phyloP scores from a whole-genome alignment of 2,888 invertebrate species.

The Coenonympha glycerion region DNA sequence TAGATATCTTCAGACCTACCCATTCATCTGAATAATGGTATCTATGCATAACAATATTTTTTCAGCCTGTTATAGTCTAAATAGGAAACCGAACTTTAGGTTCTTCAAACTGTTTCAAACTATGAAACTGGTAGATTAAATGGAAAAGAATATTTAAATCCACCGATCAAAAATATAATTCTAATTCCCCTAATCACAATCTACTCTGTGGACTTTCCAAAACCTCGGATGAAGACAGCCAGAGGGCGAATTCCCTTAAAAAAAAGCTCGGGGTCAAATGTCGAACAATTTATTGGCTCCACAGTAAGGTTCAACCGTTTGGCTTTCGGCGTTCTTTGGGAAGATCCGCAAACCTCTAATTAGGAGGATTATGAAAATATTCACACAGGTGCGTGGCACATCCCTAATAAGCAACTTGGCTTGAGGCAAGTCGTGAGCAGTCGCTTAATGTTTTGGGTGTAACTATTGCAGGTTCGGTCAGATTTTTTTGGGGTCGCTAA shows the following conservation, averaged over 20 bases:
- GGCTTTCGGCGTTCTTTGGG: constrained; percentile 63
- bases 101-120: too few relatives aligned
- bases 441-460: constrained; percentile 67
- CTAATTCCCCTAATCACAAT: background rate
- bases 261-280: constrained; percentile 71
- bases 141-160: too few relatives aligned
- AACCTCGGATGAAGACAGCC: constrained; percentile 50
- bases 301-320: constrained; percentile 67
- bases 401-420: constrained; percentile 72
- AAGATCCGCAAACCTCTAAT: constrained; percentile 74
- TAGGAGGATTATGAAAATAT: constrained; percentile 74
- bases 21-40: too few relatives aligned
- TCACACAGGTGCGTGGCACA: constrained; percentile 72
- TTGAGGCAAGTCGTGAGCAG: constrained; percentile 65
- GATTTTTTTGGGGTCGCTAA: constrained; percentile 49
- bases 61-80: too few relatives aligned
- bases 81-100: too few relatives aligned
- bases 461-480: constrained; percentile 54
- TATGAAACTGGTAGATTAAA: too few relatives aligned
- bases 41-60: too few relatives aligned
- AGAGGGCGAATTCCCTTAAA: constrained; percentile 67
- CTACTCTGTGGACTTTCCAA: constrained; percentile 50
- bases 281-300: constrained; percentile 75
- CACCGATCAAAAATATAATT: too few relatives aligned
- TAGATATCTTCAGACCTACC: too few relatives aligned